These are phyloP conservation scores for Rhombomys opimus DNA, from an alignment of 2,113 vertebrate genomes.

Conservation along the genomic window DNA sequence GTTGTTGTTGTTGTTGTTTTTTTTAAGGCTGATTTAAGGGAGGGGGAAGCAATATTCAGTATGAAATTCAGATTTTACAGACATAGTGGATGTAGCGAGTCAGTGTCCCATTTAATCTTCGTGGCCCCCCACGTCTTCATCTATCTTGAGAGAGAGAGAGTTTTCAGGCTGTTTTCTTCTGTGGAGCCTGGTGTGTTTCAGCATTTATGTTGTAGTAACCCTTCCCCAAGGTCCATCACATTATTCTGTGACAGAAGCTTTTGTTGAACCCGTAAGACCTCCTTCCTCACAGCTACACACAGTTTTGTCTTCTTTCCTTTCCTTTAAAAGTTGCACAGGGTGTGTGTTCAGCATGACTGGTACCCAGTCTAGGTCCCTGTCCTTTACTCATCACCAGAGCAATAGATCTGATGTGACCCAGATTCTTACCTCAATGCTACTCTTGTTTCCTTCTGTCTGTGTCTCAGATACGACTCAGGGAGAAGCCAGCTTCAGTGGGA, in stretches of 20 bases:
- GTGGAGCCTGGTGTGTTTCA: background rate
- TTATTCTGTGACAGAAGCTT: background rate
- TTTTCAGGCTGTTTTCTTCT: slow-evolving; percentile 15
- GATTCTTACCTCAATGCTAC: slow-evolving; percentile 60
- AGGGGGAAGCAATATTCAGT: background rate
- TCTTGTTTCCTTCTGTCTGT: slow-evolving; percentile 63
- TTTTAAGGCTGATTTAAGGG: slow-evolving; percentile 16
- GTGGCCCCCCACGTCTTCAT: background rate
- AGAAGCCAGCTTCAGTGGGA: slow-evolving; percentile 17
- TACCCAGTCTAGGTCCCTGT: background rate
- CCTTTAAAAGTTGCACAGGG: slow-evolving; percentile 6
- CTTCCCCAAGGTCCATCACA: background rate
- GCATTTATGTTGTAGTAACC: background rate
- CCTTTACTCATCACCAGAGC: slow-evolving; percentile 33
- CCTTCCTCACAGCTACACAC: background rate
- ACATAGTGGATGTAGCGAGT: background rate
- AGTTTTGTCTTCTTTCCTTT: slow-evolving; percentile 28
- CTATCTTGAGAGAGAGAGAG: background rate
- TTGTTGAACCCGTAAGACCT: background rate
- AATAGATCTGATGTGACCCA: slow-evolving; percentile 53
- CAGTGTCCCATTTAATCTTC: background rate
- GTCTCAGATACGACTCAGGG: slow-evolving; percentile 59
- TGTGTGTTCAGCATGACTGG: background rate
- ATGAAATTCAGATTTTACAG: slow-evolving; percentile 37
- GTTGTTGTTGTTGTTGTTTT: background rate